A percentile compares a stretch with the other conserved stretches of the same genome.
Conservation (phyloP, 2,888 invertebrate genomes). For the Stenchaetothrips biformis region DNA sequence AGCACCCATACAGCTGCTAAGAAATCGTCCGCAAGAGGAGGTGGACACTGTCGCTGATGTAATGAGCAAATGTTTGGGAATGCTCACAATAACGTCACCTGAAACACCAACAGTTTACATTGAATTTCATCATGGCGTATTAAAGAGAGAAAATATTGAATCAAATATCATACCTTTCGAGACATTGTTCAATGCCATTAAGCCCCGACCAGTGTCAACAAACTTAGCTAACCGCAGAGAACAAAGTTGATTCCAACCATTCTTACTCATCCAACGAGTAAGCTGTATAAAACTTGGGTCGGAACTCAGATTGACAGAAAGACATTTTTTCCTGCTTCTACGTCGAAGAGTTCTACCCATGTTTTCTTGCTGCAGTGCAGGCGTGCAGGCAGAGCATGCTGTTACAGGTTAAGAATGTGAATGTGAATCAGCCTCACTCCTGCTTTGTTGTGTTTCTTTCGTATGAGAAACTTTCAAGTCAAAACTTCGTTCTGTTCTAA, state of each 20-base stretch:
- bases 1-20: background rate
- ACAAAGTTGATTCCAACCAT: slow-evolving; percentile 55
- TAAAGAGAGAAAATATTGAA: slow-evolving; percentile 55
- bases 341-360: background rate
- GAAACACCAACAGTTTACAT: slow-evolving; percentile 42
- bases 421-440: too few species aligned
- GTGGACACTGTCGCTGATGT: slow-evolving; percentile 45
- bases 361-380: background rate
- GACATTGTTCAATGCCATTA: slow-evolving; percentile 50
- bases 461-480: too few species aligned
- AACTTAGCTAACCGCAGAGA: slow-evolving; percentile 58
- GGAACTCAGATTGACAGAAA: background rate
- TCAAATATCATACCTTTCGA: slow-evolving; percentile 50
- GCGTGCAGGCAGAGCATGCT: background rate
- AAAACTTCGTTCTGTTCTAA: too few species aligned
- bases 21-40: slow-evolving; percentile 24
- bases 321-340: background rate
- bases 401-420: background rate
- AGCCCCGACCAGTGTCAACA: slow-evolving; percentile 66
- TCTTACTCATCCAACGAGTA: slow-evolving; percentile 49
- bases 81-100: slow-evolving; percentile 51
- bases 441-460: too few species aligned
- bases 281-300: background rate
- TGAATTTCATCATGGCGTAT: slow-evolving; percentile 55
- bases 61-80: slow-evolving; percentile 51